Percentiles rank a stretch among this genome's conserved stretches.
phyloP scores from a whole-genome alignment of 1,140 invertebrate species.

The Microplitis demolitor region DNA sequence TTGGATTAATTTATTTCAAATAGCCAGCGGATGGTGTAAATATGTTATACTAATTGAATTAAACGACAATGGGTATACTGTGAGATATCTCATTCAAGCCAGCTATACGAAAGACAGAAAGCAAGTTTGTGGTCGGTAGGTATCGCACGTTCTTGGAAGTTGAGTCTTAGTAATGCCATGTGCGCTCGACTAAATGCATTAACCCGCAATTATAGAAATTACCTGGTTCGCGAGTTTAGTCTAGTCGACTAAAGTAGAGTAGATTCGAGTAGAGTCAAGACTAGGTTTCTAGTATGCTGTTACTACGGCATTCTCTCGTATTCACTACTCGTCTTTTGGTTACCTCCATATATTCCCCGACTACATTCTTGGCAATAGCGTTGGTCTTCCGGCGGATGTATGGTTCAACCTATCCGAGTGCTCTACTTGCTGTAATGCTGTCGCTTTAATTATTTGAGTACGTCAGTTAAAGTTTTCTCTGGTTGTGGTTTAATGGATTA shows the following conservation, averaged over 20 bases:
- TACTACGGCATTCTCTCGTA: neutral
- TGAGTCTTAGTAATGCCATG: slow-evolving; percentile 36
- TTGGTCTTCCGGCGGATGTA: neutral
- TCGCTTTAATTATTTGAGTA: neutral
- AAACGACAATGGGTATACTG: no score
- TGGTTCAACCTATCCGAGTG: neutral
- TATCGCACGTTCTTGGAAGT: slow-evolving; percentile 39
- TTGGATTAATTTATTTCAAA: no score
- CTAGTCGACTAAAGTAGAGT: neutral
- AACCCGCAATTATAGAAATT: slow-evolving; percentile 52
- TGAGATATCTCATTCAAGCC: no score
- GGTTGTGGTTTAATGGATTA: neutral
- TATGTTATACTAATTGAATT: no score
- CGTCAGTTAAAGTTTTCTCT: neutral
- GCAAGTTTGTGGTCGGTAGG: slow-evolving; percentile 36
- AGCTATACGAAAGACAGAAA: neutral
- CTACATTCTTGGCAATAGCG: neutral
- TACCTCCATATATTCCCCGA: neutral
- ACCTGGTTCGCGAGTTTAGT: slow-evolving; percentile 27
- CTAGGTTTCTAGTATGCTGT: neutral
- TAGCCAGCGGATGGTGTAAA: no score
- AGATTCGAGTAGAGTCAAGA: neutral
- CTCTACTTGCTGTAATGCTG: neutral
- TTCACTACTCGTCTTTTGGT: neutral
- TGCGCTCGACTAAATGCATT: slow-evolving; percentile 44